Conservation (phyloP, 2,888 invertebrate species). For the Andrena trimmerana region DNA sequence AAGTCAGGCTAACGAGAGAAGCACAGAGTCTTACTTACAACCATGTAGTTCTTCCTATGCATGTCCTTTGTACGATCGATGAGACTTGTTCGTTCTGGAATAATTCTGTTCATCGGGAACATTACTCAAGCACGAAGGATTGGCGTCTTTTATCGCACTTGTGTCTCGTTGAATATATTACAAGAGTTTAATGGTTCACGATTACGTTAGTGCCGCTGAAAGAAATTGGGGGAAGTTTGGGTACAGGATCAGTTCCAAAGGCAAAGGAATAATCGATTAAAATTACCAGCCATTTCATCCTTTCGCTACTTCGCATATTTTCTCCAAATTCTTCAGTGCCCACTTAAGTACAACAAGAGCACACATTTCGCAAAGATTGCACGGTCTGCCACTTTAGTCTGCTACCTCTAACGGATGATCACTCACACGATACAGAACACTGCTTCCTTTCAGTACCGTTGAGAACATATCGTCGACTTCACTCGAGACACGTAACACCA, state of each 20-base stretch:
- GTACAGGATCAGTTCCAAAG: background rate
- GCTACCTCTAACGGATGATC: slow-evolving; percentile 71
- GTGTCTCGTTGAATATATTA: slow-evolving; percentile 8
- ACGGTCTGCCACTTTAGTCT: slow-evolving; percentile 82
- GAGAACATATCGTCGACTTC: slow-evolving; percentile 1
- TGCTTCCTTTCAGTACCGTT: slow-evolving; percentile 17
- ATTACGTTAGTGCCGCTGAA: background rate
- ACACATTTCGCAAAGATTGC: slow-evolving; percentile 60
- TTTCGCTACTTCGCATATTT: background rate
- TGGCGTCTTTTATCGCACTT: slow-evolving; percentile 34
- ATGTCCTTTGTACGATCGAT: slow-evolving; percentile 54
- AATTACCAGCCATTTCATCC: background rate
- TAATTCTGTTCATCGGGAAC: slow-evolving; percentile 15
- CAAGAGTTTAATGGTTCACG: background rate
- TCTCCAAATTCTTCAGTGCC: slow-evolving; percentile 32
- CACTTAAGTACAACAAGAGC: slow-evolving; percentile 39
- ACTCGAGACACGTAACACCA: slow-evolving; percentile 18
- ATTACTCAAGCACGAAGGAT: slow-evolving; percentile 52
- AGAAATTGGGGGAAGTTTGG: slow-evolving; percentile 34
- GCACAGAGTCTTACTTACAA: slow-evolving; percentile 57
- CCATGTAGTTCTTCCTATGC: slow-evolving; percentile 57
- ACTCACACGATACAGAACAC: slow-evolving; percentile 47
- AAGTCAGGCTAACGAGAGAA: slow-evolving; percentile 48
- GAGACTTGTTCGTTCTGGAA: slow-evolving; percentile 33
- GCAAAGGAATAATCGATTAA: background rate